Base-by-base conservation (phyloP, 2,797 vertebrate species). In the Echiichthys vipera region DNA sequence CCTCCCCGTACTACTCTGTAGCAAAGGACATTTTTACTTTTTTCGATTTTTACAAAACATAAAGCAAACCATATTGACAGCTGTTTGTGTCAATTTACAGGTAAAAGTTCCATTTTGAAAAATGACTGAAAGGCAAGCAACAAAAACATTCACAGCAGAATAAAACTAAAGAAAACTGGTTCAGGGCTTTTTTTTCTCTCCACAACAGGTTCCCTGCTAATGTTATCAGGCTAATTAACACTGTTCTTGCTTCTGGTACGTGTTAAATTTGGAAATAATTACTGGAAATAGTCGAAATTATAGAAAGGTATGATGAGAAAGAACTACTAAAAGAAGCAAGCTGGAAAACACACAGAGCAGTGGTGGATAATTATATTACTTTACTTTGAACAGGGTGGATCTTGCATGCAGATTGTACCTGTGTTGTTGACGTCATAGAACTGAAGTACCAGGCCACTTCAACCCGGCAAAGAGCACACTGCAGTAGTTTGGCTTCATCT, bases 401-500 rank as follows among this genome's bases (percentile, higher is more conserved):
- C 8, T 40, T 42, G 4, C 7, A 13, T 24, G 9, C 27, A 49
- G 22, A 49, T 65, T 29, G 14, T 83, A 90, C 82, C 78, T 83
- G 69, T 36, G 37, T 49, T 54, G 36, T 7, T 55, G 36, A n/a
- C 56, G 61, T 61, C 56, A 65, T 25, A 8, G 27, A 72, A 12
- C 20, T 69, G 45, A 50, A 73, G 65, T 45, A 27, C 13, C 29
- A 20, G 61, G 64, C 66, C 64, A 54, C 55, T 53, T 63, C 24
- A 22, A 12, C 59, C 53, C 5, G 65, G 32, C 36, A 40, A 42
- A 65, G n/a, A 59, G 2, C 22, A 47, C 11, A 37, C 40, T 42
- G 13, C 15, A 49, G 37, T n/a, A 14, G 43, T 57, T 64, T 51
- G 56, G 25, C 56, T 74, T 84, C 68, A 74, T 76, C 76, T 27